Conservation (phyloP, 2,797 vertebrate genomes). For the Diplodus sargus region DNA sequence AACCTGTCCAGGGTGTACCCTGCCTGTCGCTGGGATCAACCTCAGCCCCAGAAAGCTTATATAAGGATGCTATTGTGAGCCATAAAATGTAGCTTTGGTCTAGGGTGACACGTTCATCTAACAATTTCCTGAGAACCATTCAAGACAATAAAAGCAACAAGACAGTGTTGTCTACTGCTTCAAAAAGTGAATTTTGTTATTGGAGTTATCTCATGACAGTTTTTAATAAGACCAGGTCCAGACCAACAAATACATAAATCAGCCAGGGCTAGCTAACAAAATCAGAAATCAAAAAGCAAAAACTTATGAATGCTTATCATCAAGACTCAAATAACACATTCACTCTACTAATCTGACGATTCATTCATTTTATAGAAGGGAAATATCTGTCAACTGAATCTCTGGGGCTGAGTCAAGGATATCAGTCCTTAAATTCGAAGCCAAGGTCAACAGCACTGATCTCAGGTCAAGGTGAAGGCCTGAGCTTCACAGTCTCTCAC, state of each 20-base stretch:
- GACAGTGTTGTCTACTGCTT: neutral
- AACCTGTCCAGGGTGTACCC: neutral
- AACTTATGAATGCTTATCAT: no score
- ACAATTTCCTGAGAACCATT: neutral
- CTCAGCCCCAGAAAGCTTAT: neutral
- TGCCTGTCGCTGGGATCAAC: neutral
- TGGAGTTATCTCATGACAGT: no score
- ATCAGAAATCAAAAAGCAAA: no score
- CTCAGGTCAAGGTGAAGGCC: constrained; percentile 1
- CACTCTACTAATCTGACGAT: neutral
- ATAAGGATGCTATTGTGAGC: neutral
- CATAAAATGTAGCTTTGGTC: neutral
- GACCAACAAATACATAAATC: no score
- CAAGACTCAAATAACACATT: neutral
- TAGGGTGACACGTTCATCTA: neutral
- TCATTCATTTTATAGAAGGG: neutral
- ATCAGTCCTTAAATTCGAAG: neutral
- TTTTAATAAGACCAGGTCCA: no score
- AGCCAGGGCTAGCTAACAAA: neutral
- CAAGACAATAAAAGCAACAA: neutral
- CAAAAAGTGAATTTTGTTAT: neutral
- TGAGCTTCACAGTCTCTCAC: neutral
- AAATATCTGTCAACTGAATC: neutral
- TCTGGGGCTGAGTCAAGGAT: neutral
- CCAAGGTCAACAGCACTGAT: constrained; percentile 8